Percentiles rank a stretch among this genome's conserved stretches.
These are phyloP conservation scores for Coreius guichenoti DNA, from an alignment of 2,797 vertebrate genomes.

Conservation along the genomic window DNA sequence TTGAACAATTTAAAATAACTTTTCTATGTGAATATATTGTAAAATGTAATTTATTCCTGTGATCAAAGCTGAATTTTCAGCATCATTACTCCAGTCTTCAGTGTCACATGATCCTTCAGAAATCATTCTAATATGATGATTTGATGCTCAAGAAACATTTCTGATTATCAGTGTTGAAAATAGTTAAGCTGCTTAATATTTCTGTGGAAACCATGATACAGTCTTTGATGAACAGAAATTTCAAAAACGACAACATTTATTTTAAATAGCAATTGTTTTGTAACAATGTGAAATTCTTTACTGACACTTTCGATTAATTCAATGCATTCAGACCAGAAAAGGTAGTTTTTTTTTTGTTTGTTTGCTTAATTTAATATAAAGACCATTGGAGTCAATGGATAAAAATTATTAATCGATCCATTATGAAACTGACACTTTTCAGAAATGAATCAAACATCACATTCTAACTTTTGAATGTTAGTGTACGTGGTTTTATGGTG, in stretches of 20 bases:
- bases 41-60: no score
- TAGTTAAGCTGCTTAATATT: background rate
- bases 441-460: background rate
- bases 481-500: background rate
- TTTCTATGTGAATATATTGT: rapidly evolving
- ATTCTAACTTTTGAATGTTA: background rate
- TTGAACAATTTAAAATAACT: background rate
- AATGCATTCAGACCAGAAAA: background rate
- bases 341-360: background rate
- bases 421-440: background rate
- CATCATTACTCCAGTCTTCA: background rate
- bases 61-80: no score
- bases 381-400: background rate
- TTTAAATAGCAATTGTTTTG: background rate
- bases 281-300: background rate
- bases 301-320: background rate
- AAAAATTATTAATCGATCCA: background rate
- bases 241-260: background rate
- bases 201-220: background rate
- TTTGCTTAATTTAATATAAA: background rate
- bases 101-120: background rate
- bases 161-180: no score
- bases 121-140: background rate
- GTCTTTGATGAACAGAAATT: no score
- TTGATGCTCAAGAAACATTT: no score